Percentiles rank a stretch among this genome's conserved stretches.
These are phyloP conservation scores for Lepidocolaptes lacrymiger DNA, from an alignment of 2,797 vertebrate genomes.

Conservation along the genomic window DNA sequence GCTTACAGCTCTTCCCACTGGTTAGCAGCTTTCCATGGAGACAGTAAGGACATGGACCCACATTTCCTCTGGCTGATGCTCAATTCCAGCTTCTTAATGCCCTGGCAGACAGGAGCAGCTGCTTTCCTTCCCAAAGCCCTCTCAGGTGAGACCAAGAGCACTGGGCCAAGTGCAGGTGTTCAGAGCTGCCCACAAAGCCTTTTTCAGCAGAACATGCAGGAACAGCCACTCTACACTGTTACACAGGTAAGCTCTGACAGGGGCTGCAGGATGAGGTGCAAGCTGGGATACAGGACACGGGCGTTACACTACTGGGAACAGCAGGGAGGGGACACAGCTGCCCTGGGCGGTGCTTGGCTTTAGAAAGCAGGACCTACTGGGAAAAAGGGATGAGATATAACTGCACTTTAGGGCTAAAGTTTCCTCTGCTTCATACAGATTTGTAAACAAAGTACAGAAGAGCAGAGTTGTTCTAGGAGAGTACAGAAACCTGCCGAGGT, in stretches of 20 bases:
- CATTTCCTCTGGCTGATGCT: not conserved
- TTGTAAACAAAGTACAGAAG: constrained; percentile 19
- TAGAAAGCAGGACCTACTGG: constrained; percentile 42
- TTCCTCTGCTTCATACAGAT: constrained; percentile 16
- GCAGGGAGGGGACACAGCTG: constrained; percentile 30
- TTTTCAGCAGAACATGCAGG: constrained; percentile 65
- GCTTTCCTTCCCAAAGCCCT: not conserved
- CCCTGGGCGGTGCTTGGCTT: not conserved
- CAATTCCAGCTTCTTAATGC: not conserved
- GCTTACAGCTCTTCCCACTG: not conserved
- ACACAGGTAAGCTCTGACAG: constrained; percentile 45
- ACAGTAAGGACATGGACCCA: not conserved
- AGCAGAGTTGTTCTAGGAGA: not conserved
- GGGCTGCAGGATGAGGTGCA: constrained; percentile 37
- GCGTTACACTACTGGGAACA: not conserved
- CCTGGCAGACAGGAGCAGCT: not conserved
- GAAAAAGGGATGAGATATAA: not conserved
- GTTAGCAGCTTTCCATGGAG: not conserved
- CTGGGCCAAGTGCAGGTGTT: constrained; percentile 5
- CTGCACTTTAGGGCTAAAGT: constrained; percentile 15
- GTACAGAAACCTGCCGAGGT: not conserved
- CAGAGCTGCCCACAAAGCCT: constrained; percentile 57
- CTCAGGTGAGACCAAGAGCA: not conserved
- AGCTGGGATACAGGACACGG: constrained; percentile 16
- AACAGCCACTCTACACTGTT: constrained; percentile 49